Percentiles rank a stretch among this genome's conserved stretches.
phyloP scores from a whole-genome alignment of 2,113 vertebrate species.

The Oenanthe oenanthe region DNA sequence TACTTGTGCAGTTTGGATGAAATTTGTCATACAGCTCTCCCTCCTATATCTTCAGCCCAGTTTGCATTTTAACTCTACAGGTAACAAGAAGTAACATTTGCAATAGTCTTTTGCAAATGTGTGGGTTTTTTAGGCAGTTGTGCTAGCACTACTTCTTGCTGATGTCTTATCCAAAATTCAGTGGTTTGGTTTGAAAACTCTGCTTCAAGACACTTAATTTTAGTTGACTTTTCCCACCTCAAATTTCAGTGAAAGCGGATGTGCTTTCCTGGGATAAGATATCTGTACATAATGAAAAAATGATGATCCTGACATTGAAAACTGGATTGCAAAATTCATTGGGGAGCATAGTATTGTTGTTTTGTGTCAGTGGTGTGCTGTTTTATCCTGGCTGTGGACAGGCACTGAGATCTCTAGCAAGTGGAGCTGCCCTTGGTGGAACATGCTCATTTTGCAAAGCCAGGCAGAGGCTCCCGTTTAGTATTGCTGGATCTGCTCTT shows the following conservation, averaged over 20 bases:
- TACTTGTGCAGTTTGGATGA: not conserved
- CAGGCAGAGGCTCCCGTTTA: not conserved
- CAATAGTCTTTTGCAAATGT: not conserved
- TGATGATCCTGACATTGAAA: not conserved
- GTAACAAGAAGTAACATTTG: not conserved
- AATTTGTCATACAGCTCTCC: not conserved
- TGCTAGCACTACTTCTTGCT: not conserved
- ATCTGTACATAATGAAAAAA: not conserved
- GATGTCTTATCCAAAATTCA: not conserved
- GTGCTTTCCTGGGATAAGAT: not conserved
- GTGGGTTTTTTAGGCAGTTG: not conserved
- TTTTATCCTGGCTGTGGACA: not conserved
- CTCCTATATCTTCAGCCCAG: not conserved
- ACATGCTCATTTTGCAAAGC: not conserved
- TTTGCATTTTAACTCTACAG: not conserved
- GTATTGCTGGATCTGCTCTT: not conserved
- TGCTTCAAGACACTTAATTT: not conserved
- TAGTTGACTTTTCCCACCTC: not conserved
- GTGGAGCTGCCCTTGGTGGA: not conserved
- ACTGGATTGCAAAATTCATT: not conserved
- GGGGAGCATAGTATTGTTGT: fast-evolving
- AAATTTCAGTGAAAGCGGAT: not conserved
- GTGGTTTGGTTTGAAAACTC: not conserved
- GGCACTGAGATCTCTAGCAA: not conserved
- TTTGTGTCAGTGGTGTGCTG: fast-evolving